phyloP scores from a whole-genome alignment of 2,888 invertebrate genomes.

The Allygus modestus region DNA sequence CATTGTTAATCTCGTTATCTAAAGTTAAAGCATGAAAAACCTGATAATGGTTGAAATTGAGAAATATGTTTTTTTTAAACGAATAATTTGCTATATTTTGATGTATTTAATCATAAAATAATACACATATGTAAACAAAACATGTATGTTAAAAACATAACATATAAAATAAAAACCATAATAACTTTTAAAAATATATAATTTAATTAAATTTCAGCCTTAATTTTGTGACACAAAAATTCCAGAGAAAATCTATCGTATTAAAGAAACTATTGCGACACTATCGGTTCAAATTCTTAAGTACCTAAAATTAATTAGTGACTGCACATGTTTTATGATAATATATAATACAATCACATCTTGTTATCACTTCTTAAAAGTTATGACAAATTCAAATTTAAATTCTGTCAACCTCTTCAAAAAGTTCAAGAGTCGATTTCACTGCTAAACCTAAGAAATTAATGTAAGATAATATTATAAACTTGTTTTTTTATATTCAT shows the following conservation, averaged over 20 bases:
- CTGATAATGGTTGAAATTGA: not conserved
- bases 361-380: conserved; percentile 26
- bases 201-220: too few species aligned
- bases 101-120: too few species aligned
- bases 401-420: not conserved
- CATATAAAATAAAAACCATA: too few species aligned
- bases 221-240: too few species aligned
- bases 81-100: not conserved
- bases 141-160: too few species aligned
- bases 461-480: too few species aligned
- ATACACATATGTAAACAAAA: too few species aligned
- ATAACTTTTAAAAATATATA: too few species aligned
- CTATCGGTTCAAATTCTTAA: not conserved
- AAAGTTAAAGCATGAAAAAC: conserved; percentile 16
- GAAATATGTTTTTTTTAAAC: not conserved
- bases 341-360: conserved; percentile 35
- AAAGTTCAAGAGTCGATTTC: conserved; percentile 51
- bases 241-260: too few species aligned
- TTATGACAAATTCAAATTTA: not conserved
- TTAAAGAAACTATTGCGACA: too few species aligned
- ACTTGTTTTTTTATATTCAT: too few species aligned
- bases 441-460: not conserved
- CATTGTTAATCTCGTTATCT: conserved; percentile 33
- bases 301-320: not conserved
- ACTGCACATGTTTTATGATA: conserved; percentile 4